Evolutionary conservation across 92 coral and sea anemone species (phyloP).

Genomic region (Porites cylindrica): DNA sequence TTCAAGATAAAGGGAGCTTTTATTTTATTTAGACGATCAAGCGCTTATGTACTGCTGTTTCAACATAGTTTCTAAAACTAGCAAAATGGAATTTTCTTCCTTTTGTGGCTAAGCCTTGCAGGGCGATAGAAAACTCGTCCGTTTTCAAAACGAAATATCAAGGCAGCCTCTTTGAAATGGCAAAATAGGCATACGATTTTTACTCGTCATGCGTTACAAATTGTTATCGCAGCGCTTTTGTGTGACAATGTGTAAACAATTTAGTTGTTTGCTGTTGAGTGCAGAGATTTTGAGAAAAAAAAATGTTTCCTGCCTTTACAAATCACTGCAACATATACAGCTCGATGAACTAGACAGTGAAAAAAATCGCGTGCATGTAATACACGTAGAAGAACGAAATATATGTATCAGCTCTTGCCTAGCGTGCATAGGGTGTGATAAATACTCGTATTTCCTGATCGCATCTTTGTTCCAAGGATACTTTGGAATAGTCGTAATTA

Average conservation of each 20-base stretch:
- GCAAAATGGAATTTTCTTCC: neutral
- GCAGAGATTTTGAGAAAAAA: neutral
- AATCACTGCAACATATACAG: too few species aligned
- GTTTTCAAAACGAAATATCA: neutral
- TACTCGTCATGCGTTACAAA: neutral
- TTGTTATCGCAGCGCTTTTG: neutral
- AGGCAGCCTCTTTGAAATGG: neutral
- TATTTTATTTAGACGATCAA: neutral
- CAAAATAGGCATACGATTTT: neutral
- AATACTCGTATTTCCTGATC: constrained; percentile 33
- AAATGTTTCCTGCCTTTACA: neutral
- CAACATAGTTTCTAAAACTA: neutral
- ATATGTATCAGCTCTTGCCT: neutral
- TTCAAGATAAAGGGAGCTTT: neutral
- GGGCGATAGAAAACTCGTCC: neutral
- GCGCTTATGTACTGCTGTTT: neutral
- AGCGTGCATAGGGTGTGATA: constrained; percentile 24
- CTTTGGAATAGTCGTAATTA: neutral
- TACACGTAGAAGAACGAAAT: neutral
- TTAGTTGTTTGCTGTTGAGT: neutral
- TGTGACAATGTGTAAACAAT: neutral
- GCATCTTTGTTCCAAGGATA: neutral
- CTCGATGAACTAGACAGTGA: neutral
- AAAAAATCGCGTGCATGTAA: too few species aligned
- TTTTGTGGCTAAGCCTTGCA: neutral